These are phyloP conservation scores for Eristalinus sepulchralis DNA, from an alignment of 2,888 invertebrate genomes.

Conservation along the genomic window DNA sequence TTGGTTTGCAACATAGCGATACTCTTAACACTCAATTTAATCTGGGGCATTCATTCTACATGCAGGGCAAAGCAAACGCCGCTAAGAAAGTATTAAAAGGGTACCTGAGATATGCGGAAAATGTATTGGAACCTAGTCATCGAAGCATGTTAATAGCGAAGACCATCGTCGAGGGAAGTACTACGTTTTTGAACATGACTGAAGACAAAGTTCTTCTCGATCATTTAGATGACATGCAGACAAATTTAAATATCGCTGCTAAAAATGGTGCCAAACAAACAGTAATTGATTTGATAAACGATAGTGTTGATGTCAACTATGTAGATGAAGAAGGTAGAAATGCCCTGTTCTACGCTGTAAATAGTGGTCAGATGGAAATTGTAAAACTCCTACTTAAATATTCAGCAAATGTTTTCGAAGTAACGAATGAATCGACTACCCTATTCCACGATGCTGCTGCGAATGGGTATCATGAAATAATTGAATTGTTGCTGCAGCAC, in stretches of 20 bases:
- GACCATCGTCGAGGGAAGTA: neutral
- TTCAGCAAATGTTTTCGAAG: slow-evolving; percentile 47
- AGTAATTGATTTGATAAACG: slow-evolving; percentile 11
- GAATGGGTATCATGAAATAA: slow-evolving; percentile 22
- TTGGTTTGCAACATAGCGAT: neutral
- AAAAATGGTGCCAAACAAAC: neutral
- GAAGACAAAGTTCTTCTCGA: neutral
- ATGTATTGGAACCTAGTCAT: neutral
- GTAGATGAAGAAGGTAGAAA: slow-evolving; percentile 48
- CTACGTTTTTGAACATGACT: rapidly evolving
- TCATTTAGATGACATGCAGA: neutral
- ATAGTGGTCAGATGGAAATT: slow-evolving; percentile 35
- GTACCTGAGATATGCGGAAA: neutral
- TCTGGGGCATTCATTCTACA: neutral
- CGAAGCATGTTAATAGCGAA: neutral
- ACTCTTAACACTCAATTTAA: slow-evolving; percentile 4
- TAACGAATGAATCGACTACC: slow-evolving; percentile 35
- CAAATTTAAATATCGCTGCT: neutral
- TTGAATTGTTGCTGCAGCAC: slow-evolving; percentile 27
- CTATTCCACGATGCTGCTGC: slow-evolving; percentile 39
- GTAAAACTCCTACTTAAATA: slow-evolving; percentile 57
- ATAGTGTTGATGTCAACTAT: slow-evolving; percentile 5
- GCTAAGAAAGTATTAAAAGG: neutral
- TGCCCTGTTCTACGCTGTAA: slow-evolving; percentile 70
- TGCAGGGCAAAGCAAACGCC: neutral